Evolutionary conservation across 2,888 invertebrate species (phyloP).

Genomic region (Diarsia mendica): DNA sequence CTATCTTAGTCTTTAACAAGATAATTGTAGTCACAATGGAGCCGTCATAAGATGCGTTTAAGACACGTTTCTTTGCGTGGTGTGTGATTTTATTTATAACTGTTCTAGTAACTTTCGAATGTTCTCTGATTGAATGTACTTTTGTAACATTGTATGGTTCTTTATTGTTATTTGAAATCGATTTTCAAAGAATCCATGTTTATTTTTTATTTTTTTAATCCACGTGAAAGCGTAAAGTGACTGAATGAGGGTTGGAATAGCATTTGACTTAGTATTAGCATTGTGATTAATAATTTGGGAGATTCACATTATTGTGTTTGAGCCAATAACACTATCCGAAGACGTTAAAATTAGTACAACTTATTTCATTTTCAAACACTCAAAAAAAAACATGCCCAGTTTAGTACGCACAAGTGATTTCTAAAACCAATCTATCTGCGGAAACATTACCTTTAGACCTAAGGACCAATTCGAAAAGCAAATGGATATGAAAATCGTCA

Average conservation of each 20-base stretch:
- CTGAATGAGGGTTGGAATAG: not conserved
- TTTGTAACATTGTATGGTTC: not conserved
- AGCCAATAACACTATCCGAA: too few species aligned
- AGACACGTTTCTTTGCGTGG: constrained; percentile 49
- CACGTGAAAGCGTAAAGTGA: not conserved
- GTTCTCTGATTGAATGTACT: constrained; percentile 25
- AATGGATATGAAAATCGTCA: constrained; percentile 44
- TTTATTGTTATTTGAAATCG: not conserved
- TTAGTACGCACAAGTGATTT: too few species aligned
- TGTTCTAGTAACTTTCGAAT: constrained; percentile 46
- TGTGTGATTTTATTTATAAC: constrained; percentile 49
- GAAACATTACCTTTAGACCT: not conserved
- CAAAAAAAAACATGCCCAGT: too few species aligned
- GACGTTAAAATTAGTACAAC: too few species aligned
- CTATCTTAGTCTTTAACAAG: constrained; percentile 68
- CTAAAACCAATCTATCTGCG: not conserved
- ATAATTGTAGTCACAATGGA: constrained; percentile 62
- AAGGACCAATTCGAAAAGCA: constrained; percentile 38
- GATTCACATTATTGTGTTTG: not conserved
- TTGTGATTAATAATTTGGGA: not conserved
- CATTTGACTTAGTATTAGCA: not conserved
- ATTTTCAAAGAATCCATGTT: not conserved
- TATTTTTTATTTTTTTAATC: too few species aligned
- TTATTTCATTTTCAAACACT: too few species aligned
- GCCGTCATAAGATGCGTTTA: constrained; percentile 38